Conservation (phyloP, 2,888 invertebrate species). For the Buathra laborator region DNA sequence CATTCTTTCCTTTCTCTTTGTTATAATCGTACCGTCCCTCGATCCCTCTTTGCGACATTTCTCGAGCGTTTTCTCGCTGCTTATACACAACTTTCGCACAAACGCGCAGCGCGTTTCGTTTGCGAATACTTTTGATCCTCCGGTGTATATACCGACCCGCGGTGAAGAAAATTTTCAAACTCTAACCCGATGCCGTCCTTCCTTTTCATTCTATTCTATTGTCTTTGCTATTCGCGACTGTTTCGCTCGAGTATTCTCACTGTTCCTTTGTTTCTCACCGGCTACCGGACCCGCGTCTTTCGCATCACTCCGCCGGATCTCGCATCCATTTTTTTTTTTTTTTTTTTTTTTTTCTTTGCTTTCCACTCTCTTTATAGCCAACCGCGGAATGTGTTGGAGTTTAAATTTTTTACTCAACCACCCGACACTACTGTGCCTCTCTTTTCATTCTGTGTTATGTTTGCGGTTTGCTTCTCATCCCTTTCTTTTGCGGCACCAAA, state of each 20-base stretch:
- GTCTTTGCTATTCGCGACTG: slow-evolving; percentile 22
- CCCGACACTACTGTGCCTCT: background rate
- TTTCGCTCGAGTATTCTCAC: slow-evolving; percentile 23
- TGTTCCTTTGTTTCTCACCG: slow-evolving; percentile 13
- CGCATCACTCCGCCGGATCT: background rate
- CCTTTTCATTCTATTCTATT: slow-evolving; percentile 32
- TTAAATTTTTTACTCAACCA: slow-evolving; percentile 45
- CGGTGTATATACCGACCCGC: background rate
- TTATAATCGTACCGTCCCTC: background rate
- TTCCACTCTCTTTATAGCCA: slow-evolving; percentile 14
- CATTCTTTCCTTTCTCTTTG: background rate
- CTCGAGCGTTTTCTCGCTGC: background rate
- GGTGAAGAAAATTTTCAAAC: slow-evolving; percentile 14
- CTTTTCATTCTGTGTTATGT: slow-evolving; percentile 11
- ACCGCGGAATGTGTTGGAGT: slow-evolving; percentile 14
- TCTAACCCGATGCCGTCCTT: background rate
- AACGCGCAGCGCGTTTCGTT: too few species aligned
- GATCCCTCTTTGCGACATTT: background rate
- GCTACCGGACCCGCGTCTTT: slow-evolving; percentile 40
- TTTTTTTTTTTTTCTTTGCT: slow-evolving; percentile 29
- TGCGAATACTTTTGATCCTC: background rate
- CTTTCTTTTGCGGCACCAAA: slow-evolving; percentile 1
- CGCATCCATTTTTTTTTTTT: slow-evolving; percentile 42
- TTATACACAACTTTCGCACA: background rate
- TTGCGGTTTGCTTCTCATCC: slow-evolving; percentile 20